phyloP scores from a whole-genome alignment of 1,140 invertebrate genomes.

The Drosophila gunungcola region DNA sequence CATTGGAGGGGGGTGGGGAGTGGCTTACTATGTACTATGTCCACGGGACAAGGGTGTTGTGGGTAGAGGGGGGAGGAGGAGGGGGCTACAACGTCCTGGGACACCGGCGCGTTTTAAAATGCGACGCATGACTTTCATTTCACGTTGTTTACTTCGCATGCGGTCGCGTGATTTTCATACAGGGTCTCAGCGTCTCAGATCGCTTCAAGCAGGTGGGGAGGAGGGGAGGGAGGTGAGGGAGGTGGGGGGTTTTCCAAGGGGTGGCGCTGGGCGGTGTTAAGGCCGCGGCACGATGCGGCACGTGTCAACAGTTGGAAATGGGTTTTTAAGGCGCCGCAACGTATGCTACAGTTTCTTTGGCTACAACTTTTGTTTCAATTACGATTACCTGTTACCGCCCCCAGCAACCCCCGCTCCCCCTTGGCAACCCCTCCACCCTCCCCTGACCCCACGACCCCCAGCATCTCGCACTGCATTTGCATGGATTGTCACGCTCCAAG shows the following conservation, averaged over 20 bases:
- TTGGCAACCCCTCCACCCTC: neutral
- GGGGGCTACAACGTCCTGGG: constrained; percentile 49
- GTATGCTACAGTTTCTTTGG: constrained; percentile 75
- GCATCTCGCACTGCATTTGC: constrained; percentile 45
- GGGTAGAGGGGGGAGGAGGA: neutral
- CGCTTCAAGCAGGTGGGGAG: neutral
- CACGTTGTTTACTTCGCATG: constrained; percentile 80
- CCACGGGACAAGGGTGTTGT: constrained; percentile 1
- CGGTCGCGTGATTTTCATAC: constrained; percentile 77
- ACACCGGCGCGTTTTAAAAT: constrained; percentile 71
- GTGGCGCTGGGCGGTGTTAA: constrained; percentile 1
- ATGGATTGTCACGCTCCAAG: constrained; percentile 50
- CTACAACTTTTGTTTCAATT: constrained; percentile 80
- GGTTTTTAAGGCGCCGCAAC: constrained; percentile 80
- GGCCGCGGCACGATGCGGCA: constrained; percentile 71
- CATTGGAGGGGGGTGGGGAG: no score
- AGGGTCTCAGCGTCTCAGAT: constrained; percentile 27
- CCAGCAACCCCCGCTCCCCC: neutral
- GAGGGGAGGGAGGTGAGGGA: neutral
- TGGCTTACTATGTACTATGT: neutral
- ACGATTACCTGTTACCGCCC: constrained; percentile 71
- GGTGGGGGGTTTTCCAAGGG: neutral
- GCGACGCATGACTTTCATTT: constrained; percentile 81
- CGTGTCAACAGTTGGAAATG: constrained; percentile 82
- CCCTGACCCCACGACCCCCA: neutral